Base-by-base conservation (phyloP, 2,888 invertebrate species). In the Nemurella pictetii region DNA sequence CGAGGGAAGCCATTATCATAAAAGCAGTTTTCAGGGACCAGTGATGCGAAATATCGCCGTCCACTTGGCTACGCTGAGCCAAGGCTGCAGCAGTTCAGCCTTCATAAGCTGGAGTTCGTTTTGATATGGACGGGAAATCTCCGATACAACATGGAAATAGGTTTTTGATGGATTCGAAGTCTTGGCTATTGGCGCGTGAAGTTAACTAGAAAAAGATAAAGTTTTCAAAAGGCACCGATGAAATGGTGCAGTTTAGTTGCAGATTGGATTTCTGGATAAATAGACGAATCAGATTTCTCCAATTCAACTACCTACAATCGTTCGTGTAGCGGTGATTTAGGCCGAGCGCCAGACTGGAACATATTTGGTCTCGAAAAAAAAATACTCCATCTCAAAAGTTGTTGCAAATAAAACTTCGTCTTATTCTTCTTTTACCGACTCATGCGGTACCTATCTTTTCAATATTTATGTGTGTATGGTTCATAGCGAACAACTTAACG, bases 121-220 rank as follows among this genome's bases (percentile, higher is more conserved):
- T 75, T 75, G 9, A 20, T 55, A 55, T 55, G 20, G 15, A 55
- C 3, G 55, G 55, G 55, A 55, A 55, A 55, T 55, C 55, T 15
- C 75, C 28, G 75, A 75, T 75, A 75, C 75, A 75, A 78, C 78
- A 78, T 29, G 78, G 30, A 30, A 78, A 78, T 78, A 29, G 78
- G 28, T 78, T 78, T 78, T 29, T 28, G 78, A 78, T 28, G 78
- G 78, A 30, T 78, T 30, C 78, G 30, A 30, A 30, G 5, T 74
- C 4, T 27, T 7, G 30, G 75, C 7, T 1, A 28, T 75, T n/a
- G 75, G 75, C 5, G 75, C 27, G 75, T 75, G 75, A 75, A 75
- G 75, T 75, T 75, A 75, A 75, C 75, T 75, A 75, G 75, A 75
- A 75, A 74, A 75, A 75, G 75, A 75, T 26, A 75, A 25, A 75